phyloP scores from a whole-genome alignment of 2,888 invertebrate genomes.

The Amphipyra berbera region DNA sequence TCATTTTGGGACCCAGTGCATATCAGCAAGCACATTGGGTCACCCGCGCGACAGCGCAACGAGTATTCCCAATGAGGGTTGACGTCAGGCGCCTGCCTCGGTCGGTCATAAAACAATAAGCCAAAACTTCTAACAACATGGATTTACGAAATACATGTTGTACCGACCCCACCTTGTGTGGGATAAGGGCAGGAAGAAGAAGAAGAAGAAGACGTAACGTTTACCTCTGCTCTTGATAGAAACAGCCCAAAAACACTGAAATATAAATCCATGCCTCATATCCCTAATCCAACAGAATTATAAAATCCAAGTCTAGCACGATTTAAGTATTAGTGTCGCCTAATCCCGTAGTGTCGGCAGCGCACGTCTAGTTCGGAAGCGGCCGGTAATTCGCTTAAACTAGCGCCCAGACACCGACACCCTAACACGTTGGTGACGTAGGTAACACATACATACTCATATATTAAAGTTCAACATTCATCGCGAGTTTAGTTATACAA shows the following conservation, averaged over 20 bases:
- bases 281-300: neutral
- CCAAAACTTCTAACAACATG: too few species aligned
- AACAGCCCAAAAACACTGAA: neutral
- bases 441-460: slow-evolving; percentile 1
- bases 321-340: neutral
- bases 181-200: too few species aligned
- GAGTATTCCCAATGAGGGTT: too few species aligned
- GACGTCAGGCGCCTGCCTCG: too few species aligned
- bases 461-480: neutral
- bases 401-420: slow-evolving; percentile 58
- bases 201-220: too few species aligned
- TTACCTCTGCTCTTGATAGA: neutral
- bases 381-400: slow-evolving; percentile 66
- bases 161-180: too few species aligned
- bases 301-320: neutral
- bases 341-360: slow-evolving; percentile 30
- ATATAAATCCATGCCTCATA: neutral
- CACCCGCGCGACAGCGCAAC: too few species aligned
- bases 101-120: too few species aligned
- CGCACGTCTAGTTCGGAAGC: slow-evolving; percentile 55
- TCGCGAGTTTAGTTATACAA: neutral
- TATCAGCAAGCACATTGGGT: too few species aligned
- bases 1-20: too few species aligned
- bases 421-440: slow-evolving; percentile 6
- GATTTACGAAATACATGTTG: too few species aligned